Base-by-base conservation (phyloP, 2,888 invertebrate genomes). In the Pelosia muscerda region DNA sequence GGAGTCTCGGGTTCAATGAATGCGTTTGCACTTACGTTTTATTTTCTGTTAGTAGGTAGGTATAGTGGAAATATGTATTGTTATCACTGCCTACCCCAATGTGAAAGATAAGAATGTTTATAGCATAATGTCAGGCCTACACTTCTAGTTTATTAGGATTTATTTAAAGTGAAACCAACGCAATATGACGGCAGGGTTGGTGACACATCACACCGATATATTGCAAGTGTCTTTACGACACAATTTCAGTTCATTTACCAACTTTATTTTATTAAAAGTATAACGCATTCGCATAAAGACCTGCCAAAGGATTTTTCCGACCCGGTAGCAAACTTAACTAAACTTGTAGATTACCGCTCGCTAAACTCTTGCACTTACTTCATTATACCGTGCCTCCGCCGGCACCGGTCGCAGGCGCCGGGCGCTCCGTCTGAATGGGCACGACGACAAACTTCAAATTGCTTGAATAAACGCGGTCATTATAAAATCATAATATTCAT, bases 401-500 rank as follows among this genome's bases (percentile, higher is more conserved):
- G 10, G 13, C 25, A 0, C 8, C 49, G 10, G 13, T 19, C 19
- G 22, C 22, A 34, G 15, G 31, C 58, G 58, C 58, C 13, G n/a
- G n/a, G 9, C 31, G 31, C 31, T 13, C 38, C 38, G 38, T 31
- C 31, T 6, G n/a, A 49, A 8, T 6, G 49, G 19, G 11, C 31
- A 9, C 62, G 3, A 13, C 23, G 15, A 54, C 34, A 19, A 54
- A 63, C 63, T 63, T 64, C 22, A 26, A 57, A 38, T 57, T 38
- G 56, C 25, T 38, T 2, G 13, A 25, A 42, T 34, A 10, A 25
- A 38, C 61, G 49, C 0, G 53, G 15, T 1, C 54, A n/a, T 63
- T 63, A 63, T 34, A 34, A 34, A 55, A 55, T 63, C 34, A 55
- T 63, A n/a, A 55, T 54, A 63, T 34, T 38, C 25, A 55, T 19